These are phyloP conservation scores for Calidris pygmaea DNA, from an alignment of 2,113 vertebrate species.

Conservation along the genomic window DNA sequence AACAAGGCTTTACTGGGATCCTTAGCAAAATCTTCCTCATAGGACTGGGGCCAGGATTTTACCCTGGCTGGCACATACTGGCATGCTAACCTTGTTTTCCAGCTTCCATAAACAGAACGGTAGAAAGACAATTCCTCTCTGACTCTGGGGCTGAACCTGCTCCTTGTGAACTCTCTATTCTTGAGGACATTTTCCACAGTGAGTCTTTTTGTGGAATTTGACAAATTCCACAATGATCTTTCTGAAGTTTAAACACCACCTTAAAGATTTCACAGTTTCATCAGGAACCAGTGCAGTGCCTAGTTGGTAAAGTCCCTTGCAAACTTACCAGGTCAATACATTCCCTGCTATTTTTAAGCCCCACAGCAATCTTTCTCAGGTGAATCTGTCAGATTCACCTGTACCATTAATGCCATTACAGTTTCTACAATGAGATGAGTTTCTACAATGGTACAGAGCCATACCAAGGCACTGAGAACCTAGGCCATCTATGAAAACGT, in stretches of 20 bases:
- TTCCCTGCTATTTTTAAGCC: background rate
- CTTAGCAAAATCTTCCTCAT: background rate
- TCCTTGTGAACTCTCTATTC: background rate
- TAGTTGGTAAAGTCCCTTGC: background rate
- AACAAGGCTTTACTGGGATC: background rate
- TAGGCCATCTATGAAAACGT: background rate
- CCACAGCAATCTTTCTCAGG: background rate
- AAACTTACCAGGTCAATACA: background rate
- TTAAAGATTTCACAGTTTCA: background rate
- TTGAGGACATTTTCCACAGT: background rate
- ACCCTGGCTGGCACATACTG: background rate
- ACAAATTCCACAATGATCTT: background rate
- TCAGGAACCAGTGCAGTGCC: background rate
- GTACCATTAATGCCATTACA: background rate
- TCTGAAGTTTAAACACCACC: background rate
- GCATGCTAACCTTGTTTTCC: background rate
- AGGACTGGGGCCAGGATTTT: background rate
- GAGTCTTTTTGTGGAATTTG: background rate
- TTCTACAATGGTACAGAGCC: background rate
- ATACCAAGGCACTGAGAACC: background rate
- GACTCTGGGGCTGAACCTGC: background rate
- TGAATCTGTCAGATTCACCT: background rate
- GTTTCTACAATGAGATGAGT: background rate
- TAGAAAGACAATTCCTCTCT: background rate
- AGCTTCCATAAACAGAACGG: background rate